Evolutionary conservation across 2,888 invertebrate genomes (phyloP), one percentile per base, ranked within the genome.

Genomic region (Pediacus dermestoides): DNA sequence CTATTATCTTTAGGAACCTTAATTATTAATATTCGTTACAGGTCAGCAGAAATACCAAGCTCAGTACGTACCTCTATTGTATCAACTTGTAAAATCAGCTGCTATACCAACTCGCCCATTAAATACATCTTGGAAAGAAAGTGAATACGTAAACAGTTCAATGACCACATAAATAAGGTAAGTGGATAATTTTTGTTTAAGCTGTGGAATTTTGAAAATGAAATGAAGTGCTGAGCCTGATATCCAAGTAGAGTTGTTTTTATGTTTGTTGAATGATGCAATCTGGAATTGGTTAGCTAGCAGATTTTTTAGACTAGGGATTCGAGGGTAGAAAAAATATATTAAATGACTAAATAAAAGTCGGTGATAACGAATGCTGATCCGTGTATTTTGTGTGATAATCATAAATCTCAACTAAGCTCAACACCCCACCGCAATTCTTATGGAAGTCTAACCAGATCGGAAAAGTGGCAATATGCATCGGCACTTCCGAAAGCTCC

Each of bases 401-500:
- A 39, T 32, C 27, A 33, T 33, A 39, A 39, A 33, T 31, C 33
- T 27, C 4, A n/a, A 30, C 11, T 14, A 15, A 25, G 25, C 30
- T 33, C 27, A 33, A 27, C 25, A 21, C 28, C 33, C 34, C 28
- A 16, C 14, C 36, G 12, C 28, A 27, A 27, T 27, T 27, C 26
- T 27, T 33, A 38, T 32, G 34, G 25, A 14, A 31, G 30, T 30
- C 35, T 35, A 34, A 30, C 30, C 13, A 23, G 35, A 30, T 35
- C 28, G 22, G 25, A 32, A 30, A 31, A 16, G 2, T 16, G 10
- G 32, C 32, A 32, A 23, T 23, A 34, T 35, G 35, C 41, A 35
- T 39, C 38, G 41, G 33, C 36, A 35, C 35, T 35, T 37, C 31
- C 27, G 34, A 35, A n/a, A 39, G 31, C 32, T 30, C 16, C 28